Evolutionary conservation across 2,888 invertebrate genomes (phyloP).

Genomic region (Opisthograptis luteolata): DNA sequence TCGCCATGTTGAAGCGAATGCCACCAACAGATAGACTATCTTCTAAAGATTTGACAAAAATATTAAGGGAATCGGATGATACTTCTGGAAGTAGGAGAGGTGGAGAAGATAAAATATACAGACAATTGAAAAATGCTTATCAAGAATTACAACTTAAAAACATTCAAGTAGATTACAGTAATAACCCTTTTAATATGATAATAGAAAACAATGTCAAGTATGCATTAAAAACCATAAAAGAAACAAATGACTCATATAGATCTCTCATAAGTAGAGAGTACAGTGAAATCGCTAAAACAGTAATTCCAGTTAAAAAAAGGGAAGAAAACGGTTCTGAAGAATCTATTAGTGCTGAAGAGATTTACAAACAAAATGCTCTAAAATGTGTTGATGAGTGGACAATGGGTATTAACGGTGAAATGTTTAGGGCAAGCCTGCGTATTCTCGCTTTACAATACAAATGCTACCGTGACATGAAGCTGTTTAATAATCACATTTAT

Average conservation of each 20-base stretch:
- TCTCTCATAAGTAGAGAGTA: conserved; percentile 66
- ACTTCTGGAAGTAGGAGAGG: conserved; percentile 60
- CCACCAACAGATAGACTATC: conserved; percentile 63
- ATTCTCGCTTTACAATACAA: conserved; percentile 65
- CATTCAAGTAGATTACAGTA: conserved; percentile 65
- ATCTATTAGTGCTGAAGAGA: conserved; percentile 58
- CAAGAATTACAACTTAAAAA: conserved; percentile 69
- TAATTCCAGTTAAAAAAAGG: conserved; percentile 60
- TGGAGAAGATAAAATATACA: conserved; percentile 69
- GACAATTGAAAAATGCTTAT: conserved; percentile 61
- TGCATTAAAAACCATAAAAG: conserved; percentile 66
- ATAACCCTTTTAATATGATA: conserved; percentile 72
- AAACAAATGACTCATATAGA: conserved; percentile 61
- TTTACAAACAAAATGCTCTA: conserved; percentile 66
- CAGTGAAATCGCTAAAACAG: conserved; percentile 63
- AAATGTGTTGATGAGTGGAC: conserved; percentile 84
- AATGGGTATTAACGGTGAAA: conserved; percentile 83
- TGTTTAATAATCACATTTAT: conserved; percentile 69
- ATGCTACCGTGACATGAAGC: conserved; percentile 69
- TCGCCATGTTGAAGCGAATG: conserved; percentile 66
- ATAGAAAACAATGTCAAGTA: conserved; percentile 74
- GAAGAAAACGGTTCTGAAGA: conserved; percentile 58
- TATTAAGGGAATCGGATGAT: conserved; percentile 64
- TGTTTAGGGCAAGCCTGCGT: conserved; percentile 74
- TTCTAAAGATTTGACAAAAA: conserved; percentile 70